Base-by-base conservation (phyloP, 2,888 invertebrate species). In the Pogonocherus hispidulus region DNA sequence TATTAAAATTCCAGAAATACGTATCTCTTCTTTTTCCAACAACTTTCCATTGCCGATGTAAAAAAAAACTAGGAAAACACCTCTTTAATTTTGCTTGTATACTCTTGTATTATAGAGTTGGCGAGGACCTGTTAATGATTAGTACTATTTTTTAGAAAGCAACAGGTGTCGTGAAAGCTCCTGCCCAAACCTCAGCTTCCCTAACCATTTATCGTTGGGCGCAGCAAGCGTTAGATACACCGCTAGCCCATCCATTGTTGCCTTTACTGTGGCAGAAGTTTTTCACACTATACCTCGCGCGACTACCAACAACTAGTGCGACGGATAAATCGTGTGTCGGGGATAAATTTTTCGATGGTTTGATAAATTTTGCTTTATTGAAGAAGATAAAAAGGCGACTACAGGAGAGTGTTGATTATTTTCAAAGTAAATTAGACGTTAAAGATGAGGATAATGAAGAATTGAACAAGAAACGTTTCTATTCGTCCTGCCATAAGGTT, bases 241-340 rank as follows among this genome's bases (percentile, higher is more conserved):
- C 91, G 1, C 78, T 89, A 46, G 89, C 89, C 71, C 93, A 94
- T 84, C 91, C 93, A 0, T 84, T 93, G 22, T 85, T 92, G 37
- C 91, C 93, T 0, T 85, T 94, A 9, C 82, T 93, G 1, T 93
- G 92, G 90, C 94, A 94, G 81, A 90, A 91, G 78, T 95, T 95
- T 82, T 94, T 94, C 79, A 85, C 87, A 8, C 86, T 93, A 0
- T 94, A 90, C 81, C 86, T 94, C 63, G 89, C 90, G 47, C 86
- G 93, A 74, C 86, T 90, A 63, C 88, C 90, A 1, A 81, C 84
- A 11, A 79, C 78, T 11, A 90, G 90, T 63, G 80, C 85, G 16
- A 83, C 85, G 19, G 88, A 89, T 75, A 86, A 86, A 66, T 89
- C 89, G 56, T 92, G 93, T 68, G 89, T 93, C 0, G 92, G 94